phyloP scores from a whole-genome alignment of 2,113 vertebrate genomes.

The Todiramphus chloris region DNA sequence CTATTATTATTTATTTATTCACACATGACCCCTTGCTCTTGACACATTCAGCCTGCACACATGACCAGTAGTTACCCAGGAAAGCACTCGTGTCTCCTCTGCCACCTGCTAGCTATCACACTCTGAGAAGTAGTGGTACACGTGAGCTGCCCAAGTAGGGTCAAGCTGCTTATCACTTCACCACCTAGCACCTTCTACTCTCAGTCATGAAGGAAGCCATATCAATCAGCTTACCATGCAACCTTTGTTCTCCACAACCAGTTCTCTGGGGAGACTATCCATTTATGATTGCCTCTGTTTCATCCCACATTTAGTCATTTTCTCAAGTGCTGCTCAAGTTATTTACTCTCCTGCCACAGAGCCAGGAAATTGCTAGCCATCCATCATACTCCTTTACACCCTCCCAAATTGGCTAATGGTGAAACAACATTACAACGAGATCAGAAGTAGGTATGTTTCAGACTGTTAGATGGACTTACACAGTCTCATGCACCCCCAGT shows the following conservation, averaged over 20 bases:
- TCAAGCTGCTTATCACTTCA: background rate
- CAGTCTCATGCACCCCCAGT: background rate
- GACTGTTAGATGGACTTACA: background rate
- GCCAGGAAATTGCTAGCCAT: background rate
- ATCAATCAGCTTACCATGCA: background rate
- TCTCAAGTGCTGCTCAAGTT: background rate
- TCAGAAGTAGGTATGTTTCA: background rate
- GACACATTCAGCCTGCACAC: background rate
- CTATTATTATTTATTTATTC: background rate
- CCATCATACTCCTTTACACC: background rate
- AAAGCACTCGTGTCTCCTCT: background rate
- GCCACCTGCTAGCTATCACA: background rate
- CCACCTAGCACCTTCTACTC: background rate
- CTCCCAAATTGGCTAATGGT: background rate
- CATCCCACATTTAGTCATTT: background rate
- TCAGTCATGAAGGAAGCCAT: background rate
- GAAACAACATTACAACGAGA: background rate
- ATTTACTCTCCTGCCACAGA: background rate
- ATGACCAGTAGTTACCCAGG: background rate
- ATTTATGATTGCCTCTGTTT: background rate
- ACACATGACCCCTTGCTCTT: background rate
- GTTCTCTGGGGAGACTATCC: background rate
- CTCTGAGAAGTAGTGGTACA: background rate
- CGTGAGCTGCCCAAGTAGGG: accelerated
- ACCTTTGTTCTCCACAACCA: background rate